Base-by-base conservation (phyloP, 2,113 vertebrate genomes). In the Pterocles gutturalis region DNA sequence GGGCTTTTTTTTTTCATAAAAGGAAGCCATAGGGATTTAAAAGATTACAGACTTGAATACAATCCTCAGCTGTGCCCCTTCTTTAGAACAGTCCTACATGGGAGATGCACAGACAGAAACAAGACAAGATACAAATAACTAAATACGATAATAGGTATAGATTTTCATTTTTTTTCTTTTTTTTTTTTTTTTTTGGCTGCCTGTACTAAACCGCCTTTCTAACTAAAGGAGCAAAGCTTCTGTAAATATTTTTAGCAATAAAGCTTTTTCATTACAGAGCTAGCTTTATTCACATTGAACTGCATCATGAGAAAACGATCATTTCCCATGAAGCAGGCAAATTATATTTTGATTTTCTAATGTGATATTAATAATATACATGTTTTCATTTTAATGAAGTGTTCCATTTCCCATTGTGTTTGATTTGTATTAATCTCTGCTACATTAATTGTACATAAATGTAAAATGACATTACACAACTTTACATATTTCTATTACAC, bases 271-370 rank as follows among this genome's bases (percentile, higher is more conserved):
- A 79, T 48, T 76, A 61, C 20, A n/a, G n/a, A 79, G 15, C 5
- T 67, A 45, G 22, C 64, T 93, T 65, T 36, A 76, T 34, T 79
- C 29, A 90, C 26, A 77, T 3, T 72, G 70, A 94, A 57, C 41
- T 70, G 28, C 31, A 83, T 41, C 70, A 79, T 17, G 10, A 69
- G 61, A 84, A 85, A 29, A 28, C 7, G 70, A 72, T 53, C 43
- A 58, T 80, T 88, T 85, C 85, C 70, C 64, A 76, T 15, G 65
- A 48, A 76, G 86, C 87, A 64, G 61, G 72, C 31, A 76, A 72
- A 83, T 69, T 53, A 60, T 76, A 25, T n/a, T 94, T 91, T 81
- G 41, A 76, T 87, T 80, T 83, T 91, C 49, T 72, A 79, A 91
- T 87, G 54, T 21, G 3, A 2, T 49, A 91, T 67, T 87, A 93